These are phyloP conservation scores for Palythoa grandis DNA, from an alignment of 92 coral and sea anemone species.

Conservation along the genomic window DNA sequence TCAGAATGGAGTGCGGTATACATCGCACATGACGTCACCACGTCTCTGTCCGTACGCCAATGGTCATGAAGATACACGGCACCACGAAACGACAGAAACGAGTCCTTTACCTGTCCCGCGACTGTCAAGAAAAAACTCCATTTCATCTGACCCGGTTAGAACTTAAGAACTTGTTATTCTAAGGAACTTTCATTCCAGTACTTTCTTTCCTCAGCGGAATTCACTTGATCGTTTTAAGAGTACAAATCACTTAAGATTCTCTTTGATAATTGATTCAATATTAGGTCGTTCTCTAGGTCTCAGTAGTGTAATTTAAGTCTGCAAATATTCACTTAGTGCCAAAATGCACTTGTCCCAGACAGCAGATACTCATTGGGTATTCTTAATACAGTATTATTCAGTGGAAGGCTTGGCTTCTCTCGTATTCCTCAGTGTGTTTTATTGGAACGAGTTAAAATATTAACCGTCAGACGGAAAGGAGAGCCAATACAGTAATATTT, in stretches of 20 bases:
- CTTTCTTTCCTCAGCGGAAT: background rate
- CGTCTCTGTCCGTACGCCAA: constrained; percentile 51
- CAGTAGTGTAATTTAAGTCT: too few species aligned
- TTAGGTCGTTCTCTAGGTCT: too few species aligned
- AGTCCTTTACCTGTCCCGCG: constrained; percentile 88
- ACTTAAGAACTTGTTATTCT: background rate
- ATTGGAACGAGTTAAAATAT: background rate
- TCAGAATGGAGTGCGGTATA: constrained; percentile 43
- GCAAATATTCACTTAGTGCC: too few species aligned
- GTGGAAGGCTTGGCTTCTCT: too few species aligned
- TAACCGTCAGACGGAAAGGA: background rate
- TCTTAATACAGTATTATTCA: too few species aligned
- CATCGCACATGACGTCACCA: constrained; percentile 70
- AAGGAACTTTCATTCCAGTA: background rate
- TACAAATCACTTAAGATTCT: too few species aligned
- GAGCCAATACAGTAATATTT: background rate
- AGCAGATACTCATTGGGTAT: too few species aligned
- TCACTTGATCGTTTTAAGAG: too few species aligned
- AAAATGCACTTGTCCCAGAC: too few species aligned
- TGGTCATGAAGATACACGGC: constrained; percentile 58
- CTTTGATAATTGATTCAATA: too few species aligned
- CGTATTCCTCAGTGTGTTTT: too few species aligned
- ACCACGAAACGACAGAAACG: constrained; percentile 52
- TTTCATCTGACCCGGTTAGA: constrained; percentile 70
- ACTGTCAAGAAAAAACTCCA: constrained; percentile 69